Evolutionary conservation across 1,140 invertebrate species (phyloP).

Genomic region (Oedothorax gibbosus): DNA sequence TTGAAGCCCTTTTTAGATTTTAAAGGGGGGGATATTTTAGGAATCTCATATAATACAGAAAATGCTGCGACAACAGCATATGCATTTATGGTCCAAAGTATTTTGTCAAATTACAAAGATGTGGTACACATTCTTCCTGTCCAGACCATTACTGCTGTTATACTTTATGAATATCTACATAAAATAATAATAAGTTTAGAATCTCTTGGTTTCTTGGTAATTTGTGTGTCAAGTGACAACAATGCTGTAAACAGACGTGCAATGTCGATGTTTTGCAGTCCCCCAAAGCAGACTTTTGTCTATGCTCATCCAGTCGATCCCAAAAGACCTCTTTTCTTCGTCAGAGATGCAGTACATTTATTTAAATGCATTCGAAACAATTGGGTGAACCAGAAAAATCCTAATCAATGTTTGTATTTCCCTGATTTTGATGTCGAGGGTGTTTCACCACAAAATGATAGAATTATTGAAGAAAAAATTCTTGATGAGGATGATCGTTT

Average conservation of each 20-base stretch:
- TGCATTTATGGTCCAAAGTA: conserved; percentile 62
- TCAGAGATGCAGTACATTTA: conserved; percentile 47
- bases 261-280: conserved; percentile 41
- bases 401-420: background rate
- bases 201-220: background rate
- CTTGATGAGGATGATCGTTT: background rate
- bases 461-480: too few species aligned
- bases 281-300: conserved; percentile 13
- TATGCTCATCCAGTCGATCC: conserved; percentile 24
- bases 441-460: too few species aligned
- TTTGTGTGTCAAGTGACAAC: conserved; percentile 57
- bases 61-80: conserved; percentile 53
- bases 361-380: conserved; percentile 38
- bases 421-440: conserved; percentile 6
- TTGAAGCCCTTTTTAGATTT: conserved; percentile 61
- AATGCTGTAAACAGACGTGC: conserved; percentile 61
- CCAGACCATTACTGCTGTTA: conserved; percentile 44
- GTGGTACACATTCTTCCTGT: conserved; percentile 61
- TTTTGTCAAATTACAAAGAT: conserved; percentile 54
- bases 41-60: conserved; percentile 48
- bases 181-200: conserved; percentile 56
- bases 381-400: conserved; percentile 33
- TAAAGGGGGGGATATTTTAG: conserved; percentile 62
- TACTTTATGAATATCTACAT: conserved; percentile 35
- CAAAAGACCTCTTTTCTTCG: conserved; percentile 33